Base-by-base conservation (phyloP, 2,113 vertebrate species). In the Solea senegalensis region DNA sequence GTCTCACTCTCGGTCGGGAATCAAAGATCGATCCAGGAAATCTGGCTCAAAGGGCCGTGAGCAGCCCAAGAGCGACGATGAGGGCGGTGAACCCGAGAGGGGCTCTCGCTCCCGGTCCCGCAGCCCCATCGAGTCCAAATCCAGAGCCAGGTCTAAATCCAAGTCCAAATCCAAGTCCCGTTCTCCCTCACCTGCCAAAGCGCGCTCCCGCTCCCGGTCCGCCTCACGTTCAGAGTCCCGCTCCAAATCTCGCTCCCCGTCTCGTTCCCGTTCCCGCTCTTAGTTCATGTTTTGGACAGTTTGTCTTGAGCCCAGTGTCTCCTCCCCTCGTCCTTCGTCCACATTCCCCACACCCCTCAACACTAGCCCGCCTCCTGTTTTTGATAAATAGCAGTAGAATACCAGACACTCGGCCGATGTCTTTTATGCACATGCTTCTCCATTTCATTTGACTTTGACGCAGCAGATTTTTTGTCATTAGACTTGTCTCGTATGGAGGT, bases 1-100 rank as follows among this genome's bases (percentile, higher is more conserved):
- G 59, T 97, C 96, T 9, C 87, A 83, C 1, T 93, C 91, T 3
- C 81, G 85, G 10, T 91, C 90, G 0, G 84, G 69, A 2, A 45
- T 76, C 0, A 91, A 90, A 45, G 89, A 92, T 72, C 81, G 85
- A 58, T 88, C 90, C 13, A 88, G 88, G 65, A 92, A 92, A n/a
- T 92, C 92, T 0, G 75, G 13, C 21, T 91, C 92, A 0, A 91
- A 90, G 72, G 81, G 78, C 55, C 86, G 82, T 1, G 90, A 92
- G 49, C 73, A 1, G 12, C 58, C 75, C 40, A 88, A 88, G 83
- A 89, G 88, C 4, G 85, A 91, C 0, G 84, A 83, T 6, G 91
- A 92, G 27, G 90, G 72, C 0, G 86, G 69, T 0, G 87, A 76
- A 41, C 82, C 77, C 0, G 88, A 88, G 56, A 76, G 82, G 44